Evolutionary conservation across 2,113 vertebrate genomes (phyloP).

Genomic region (Lepisosteus oculatus): DNA sequence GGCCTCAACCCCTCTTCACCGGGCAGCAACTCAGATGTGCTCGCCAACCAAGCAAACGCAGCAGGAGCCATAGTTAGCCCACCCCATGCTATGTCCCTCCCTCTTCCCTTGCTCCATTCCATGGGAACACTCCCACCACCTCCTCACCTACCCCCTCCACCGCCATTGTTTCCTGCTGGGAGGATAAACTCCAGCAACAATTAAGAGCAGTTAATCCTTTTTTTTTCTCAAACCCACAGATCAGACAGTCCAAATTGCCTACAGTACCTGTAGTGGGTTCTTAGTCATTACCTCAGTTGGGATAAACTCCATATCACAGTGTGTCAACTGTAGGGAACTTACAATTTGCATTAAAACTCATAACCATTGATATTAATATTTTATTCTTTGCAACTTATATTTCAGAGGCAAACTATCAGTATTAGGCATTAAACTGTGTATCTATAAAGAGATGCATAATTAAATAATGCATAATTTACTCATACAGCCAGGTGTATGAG

Average conservation of each 20-base stretch:
- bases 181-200: constrained; percentile 75
- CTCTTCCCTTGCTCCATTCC: constrained; percentile 67
- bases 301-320: neutral
- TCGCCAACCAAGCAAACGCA: constrained; percentile 40
- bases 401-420: too few relatives aligned
- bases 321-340: neutral
- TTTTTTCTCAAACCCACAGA: constrained; percentile 22
- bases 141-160: constrained; percentile 66
- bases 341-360: neutral
- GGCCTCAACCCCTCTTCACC: constrained; percentile 48
- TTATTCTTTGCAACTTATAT: too few relatives aligned
- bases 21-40: constrained; percentile 39
- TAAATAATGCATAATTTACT: too few relatives aligned
- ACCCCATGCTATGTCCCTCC: constrained; percentile 48
- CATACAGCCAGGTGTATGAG: too few relatives aligned
- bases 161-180: constrained; percentile 77
- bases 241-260: constrained; percentile 17
- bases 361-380: too few relatives aligned
- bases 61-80: constrained; percentile 45
- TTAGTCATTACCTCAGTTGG: neutral
- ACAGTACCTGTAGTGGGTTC: neutral
- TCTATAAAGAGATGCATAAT: too few relatives aligned
- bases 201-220: constrained; percentile 43
- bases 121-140: constrained; percentile 64
- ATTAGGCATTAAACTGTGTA: too few relatives aligned